Evolutionary conservation across 2,113 vertebrate genomes (phyloP).

Genomic region (Chaenocephalus aceratus): DNA sequence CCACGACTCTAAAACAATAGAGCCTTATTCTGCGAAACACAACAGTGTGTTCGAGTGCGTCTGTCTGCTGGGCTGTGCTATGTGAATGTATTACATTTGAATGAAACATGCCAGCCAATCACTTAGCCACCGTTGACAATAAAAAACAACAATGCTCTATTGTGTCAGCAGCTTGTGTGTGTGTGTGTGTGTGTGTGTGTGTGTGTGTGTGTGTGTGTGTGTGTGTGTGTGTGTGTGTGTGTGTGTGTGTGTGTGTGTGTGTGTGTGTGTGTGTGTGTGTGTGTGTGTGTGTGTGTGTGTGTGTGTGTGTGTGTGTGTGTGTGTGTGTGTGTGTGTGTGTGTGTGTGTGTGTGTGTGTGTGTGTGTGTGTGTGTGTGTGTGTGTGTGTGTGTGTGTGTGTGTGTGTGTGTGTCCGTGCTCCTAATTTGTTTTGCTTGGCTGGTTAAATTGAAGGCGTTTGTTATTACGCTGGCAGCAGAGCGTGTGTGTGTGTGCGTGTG

Average conservation of each 20-base stretch:
- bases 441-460: constrained; percentile 88
- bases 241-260: constrained; percentile 48
- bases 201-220: constrained; percentile 34
- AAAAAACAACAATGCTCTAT: constrained; percentile 79
- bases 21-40: constrained; percentile 63
- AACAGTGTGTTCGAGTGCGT: constrained; percentile 39
- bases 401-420: constrained; percentile 53
- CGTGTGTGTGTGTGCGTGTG: constrained; percentile 48
- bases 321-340: constrained; percentile 37
- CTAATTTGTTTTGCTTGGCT: constrained; percentile 84
- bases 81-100: constrained; percentile 61
- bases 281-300: constrained; percentile 46
- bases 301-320: constrained; percentile 38
- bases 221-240: constrained; percentile 51
- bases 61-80: constrained; percentile 50
- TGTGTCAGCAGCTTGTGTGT: constrained; percentile 70
- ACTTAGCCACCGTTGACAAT: constrained; percentile 69
- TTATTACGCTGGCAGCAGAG: constrained; percentile 71
- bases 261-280: constrained; percentile 45
- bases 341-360: constrained; percentile 46
- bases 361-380: constrained; percentile 38
- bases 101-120: constrained; percentile 69
- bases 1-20: constrained; percentile 77
- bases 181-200: constrained; percentile 46
- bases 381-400: constrained; percentile 44